Evolutionary conservation across 1,140 invertebrate genomes (phyloP).

Genomic region (Ostrea edulis): DNA sequence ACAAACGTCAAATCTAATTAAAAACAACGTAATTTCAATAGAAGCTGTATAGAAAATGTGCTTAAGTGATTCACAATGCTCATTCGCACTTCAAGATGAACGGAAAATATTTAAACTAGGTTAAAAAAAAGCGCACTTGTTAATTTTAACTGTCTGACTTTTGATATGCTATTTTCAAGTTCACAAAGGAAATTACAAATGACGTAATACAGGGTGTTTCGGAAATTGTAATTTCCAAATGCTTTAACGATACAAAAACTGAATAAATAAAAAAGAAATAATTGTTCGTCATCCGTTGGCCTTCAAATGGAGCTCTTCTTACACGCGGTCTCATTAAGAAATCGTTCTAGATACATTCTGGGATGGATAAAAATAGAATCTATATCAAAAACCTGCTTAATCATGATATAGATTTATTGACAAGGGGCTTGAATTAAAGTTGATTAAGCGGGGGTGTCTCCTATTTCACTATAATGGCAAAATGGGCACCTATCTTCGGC

Average conservation of each 20-base stretch:
- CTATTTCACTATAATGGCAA: not conserved
- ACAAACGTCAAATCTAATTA: constrained; percentile 32
- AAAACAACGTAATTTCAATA: constrained; percentile 15
- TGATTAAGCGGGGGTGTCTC: constrained; percentile 16
- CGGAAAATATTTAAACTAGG: not conserved
- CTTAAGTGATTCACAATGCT: constrained; percentile 17
- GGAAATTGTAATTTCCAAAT: not conserved
- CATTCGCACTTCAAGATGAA: constrained; percentile 1
- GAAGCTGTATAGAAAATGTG: constrained; percentile 22
- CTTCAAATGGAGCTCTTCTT: not conserved
- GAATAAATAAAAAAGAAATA: constrained; percentile 18
- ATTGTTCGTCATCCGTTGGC: not conserved
- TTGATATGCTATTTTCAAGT: constrained; percentile 11
- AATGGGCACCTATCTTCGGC: not conserved
- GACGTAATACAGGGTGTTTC: not conserved
- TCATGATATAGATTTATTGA: constrained; percentile 17
- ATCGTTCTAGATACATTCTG: not conserved
- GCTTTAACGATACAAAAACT: not conserved
- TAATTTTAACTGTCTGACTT: constrained; percentile 15
- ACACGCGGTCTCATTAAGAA: not conserved
- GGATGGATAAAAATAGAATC: not conserved
- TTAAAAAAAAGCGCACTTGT: not conserved
- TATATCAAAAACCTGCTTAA: not conserved
- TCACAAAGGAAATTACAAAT: not conserved
- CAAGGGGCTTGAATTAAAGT: not conserved